Evolutionary conservation across 2,888 invertebrate genomes (phyloP).

Genomic region (Dysmachus trigonus): DNA sequence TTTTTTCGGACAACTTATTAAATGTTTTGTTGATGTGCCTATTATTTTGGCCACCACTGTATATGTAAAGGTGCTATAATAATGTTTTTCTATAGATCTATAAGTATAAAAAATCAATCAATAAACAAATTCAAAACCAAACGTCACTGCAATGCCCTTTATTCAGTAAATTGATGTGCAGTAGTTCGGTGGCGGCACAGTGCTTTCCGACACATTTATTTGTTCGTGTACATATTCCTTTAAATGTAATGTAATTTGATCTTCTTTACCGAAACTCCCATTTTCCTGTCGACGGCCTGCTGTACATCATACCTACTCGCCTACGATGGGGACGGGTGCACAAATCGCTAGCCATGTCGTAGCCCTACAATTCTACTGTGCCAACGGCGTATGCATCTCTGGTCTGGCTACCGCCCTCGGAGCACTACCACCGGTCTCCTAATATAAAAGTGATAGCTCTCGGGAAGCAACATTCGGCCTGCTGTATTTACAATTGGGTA

Average conservation of each 20-base stretch:
- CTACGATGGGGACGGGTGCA: background rate
- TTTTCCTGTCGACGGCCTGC: background rate
- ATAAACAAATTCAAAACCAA: background rate
- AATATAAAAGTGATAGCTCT: background rate
- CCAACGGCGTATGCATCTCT: background rate
- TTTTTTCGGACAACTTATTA: too few species aligned
- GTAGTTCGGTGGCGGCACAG: background rate
- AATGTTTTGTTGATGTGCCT: too few species aligned
- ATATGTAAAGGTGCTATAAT: too few species aligned
- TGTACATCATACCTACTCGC: background rate
- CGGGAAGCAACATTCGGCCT: background rate
- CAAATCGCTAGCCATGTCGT: background rate
- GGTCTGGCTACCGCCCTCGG: background rate
- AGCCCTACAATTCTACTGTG: background rate
- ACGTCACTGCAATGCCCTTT: background rate
- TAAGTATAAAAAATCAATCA: background rate
- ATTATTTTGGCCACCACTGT: too few species aligned
- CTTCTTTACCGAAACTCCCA: background rate
- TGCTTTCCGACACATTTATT: background rate
- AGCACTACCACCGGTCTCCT: background rate
- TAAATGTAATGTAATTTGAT: constrained; percentile 19
- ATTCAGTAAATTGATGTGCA: background rate
- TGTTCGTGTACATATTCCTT: background rate
- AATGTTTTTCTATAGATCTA: too few species aligned
- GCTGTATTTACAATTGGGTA: constrained; percentile 9